Evolutionary conservation across 2,797 vertebrate species (phyloP).

Genomic region (Anas flavirostris): DNA sequence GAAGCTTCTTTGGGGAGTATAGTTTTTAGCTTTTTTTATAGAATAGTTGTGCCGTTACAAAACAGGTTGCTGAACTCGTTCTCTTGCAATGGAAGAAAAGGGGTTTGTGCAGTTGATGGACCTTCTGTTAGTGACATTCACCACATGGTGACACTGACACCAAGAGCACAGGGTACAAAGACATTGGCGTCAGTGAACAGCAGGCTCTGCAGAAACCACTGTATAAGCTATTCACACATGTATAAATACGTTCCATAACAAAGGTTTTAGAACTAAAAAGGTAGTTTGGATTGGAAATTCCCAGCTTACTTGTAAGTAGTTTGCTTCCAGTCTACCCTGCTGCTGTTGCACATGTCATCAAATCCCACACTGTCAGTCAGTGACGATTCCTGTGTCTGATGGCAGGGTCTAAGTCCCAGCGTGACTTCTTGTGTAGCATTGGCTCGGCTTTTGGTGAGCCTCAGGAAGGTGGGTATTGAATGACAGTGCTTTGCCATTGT

Average conservation of each 20-base stretch:
- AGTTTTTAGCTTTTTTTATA: not conserved
- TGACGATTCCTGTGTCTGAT: not conserved
- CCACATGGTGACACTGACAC: not conserved
- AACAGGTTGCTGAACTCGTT: not conserved
- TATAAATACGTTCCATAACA: not conserved
- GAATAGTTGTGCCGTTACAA: not conserved
- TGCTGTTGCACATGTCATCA: not conserved
- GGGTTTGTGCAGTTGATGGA: not conserved
- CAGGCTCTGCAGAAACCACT: not conserved
- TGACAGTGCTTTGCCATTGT: fast-evolving
- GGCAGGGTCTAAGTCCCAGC: not conserved
- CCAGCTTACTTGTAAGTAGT: not conserved
- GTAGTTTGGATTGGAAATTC: not conserved
- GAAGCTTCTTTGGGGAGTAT: not conserved
- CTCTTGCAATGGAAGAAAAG: not conserved
- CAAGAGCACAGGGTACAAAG: not conserved
- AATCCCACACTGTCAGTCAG: fast-evolving
- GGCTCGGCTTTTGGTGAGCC: not conserved
- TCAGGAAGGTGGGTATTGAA: not conserved
- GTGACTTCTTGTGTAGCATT: not conserved
- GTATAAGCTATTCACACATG: not conserved
- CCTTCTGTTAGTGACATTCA: not conserved
- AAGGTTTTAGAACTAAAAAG: not conserved
- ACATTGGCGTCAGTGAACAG: not conserved
- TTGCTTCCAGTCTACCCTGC: not conserved